Base-by-base conservation (phyloP, 53 echinoderm and acorn worm species). In the Paracentrotus lividus region DNA sequence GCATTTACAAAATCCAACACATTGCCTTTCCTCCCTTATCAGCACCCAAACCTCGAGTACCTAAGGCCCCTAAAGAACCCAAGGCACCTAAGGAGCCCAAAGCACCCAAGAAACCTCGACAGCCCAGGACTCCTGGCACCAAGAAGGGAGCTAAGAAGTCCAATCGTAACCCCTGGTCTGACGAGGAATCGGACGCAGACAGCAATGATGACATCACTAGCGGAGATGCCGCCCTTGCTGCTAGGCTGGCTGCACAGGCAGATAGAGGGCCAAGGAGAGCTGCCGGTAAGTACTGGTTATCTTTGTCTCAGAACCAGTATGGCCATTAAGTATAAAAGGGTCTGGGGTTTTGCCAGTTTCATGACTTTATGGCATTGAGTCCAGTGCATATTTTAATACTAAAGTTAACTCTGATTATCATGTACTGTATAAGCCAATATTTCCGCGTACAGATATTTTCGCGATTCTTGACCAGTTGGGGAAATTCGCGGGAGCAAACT, bases 121-220 rank as follows among this genome's bases (percentile, higher is more conserved):
- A 24, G 24, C 49, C 90, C 21, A 40, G 72, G 72, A 36, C 18
- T 14, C 42, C 85, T 2, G 81, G 53, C 29, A 94, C 51, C 67
- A 93, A 56, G 94, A 65, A 90, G 90, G 72, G 72, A 40, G 72
- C 72, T 40, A 72, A 72, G 72, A 72, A 72, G 40, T 10, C 72
- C 72, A 72, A 72, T 15, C 36, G 72, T 40, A 94, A 93, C 24
- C 90, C 96, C n/a, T 93, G 93, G 94, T 93, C 95, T 1, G 94
- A 95, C 49, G 88, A 88, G 0, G 96, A 94, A 29, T 92, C 92
- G 3, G 96, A 95, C n/a, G 31, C 45, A 3, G 94, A 96, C 13
- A 26, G 5, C 34, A 6, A 34, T 0, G 91, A 91, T 52, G 91
- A 91, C 53, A 49, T 91, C 55, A 91, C 91, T 1, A 91, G 91